Evolutionary conservation across 2,113 vertebrate species (phyloP).

Genomic region (Barbus barbus): DNA sequence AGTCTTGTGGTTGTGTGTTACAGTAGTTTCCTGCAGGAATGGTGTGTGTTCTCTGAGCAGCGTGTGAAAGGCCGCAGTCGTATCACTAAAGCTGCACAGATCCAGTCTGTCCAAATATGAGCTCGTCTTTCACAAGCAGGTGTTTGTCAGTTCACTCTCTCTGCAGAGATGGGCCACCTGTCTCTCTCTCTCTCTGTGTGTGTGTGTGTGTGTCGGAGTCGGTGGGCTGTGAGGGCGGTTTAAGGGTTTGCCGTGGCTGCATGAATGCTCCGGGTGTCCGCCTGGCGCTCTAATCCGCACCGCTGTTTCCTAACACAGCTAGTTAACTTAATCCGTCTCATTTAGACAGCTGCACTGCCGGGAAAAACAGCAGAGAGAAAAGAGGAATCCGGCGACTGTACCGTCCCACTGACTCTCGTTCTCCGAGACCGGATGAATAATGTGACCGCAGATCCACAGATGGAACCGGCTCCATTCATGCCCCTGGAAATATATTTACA

Average conservation of each 20-base stretch:
- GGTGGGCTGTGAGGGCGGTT: neutral
- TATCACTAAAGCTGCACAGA: neutral
- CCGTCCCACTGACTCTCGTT: conserved; percentile 57
- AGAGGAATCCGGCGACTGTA: conserved; percentile 61
- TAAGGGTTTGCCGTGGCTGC: neutral
- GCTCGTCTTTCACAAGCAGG: conserved; percentile 84
- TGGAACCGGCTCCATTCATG: neutral
- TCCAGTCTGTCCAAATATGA: conserved; percentile 75
- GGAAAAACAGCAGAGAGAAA: conserved; percentile 36
- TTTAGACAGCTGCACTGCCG: conserved; percentile 74
- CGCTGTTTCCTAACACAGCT: conserved; percentile 73
- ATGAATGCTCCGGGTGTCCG: conserved; percentile 68
- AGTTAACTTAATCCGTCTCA: conserved; percentile 75
- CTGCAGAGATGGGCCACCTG: too few relatives aligned
- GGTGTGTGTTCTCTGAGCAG: too few relatives aligned
- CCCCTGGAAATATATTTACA: neutral
- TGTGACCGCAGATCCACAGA: neutral
- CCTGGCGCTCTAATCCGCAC: conserved; percentile 42
- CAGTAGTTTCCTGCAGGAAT: neutral
- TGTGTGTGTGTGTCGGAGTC: neutral
- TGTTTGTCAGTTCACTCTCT: conserved; percentile 72
- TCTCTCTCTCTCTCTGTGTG: too few relatives aligned
- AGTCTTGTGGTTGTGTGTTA: too few relatives aligned
- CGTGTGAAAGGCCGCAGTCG: neutral
- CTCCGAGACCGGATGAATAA: conserved; percentile 19